Conservation (phyloP, 2,888 invertebrate species). For the Gisinianus flammeolus region DNA sequence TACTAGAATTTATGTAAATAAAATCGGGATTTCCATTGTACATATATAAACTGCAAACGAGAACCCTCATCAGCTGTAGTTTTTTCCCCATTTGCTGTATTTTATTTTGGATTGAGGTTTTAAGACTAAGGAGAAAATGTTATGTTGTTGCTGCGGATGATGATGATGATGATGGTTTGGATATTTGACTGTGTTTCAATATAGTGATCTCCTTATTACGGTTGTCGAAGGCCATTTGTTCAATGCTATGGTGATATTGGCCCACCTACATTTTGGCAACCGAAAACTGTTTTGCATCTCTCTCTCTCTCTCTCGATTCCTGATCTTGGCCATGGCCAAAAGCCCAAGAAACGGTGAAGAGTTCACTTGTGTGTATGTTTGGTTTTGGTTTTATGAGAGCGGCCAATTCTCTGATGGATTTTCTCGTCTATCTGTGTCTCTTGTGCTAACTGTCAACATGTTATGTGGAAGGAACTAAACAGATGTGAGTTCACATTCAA, state of each 20-base stretch:
- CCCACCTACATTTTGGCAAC: slow-evolving; percentile 28
- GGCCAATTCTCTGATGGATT: not conserved
- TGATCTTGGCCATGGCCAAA: not conserved
- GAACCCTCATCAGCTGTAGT: no score
- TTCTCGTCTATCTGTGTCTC: not conserved
- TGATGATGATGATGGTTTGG: not conserved
- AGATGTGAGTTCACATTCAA: slow-evolving; percentile 6
- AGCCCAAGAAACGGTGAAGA: not conserved
- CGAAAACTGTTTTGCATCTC: not conserved
- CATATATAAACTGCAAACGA: no score
- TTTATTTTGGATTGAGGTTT: no score
- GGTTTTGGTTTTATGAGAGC: not conserved
- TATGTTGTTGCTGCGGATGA: no score
- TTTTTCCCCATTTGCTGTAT: no score
- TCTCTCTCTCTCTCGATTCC: not conserved
- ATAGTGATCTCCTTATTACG: slow-evolving; percentile 9
- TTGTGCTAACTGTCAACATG: slow-evolving; percentile 19
- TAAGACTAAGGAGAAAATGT: no score
- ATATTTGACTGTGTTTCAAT: not conserved
- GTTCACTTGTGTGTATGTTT: not conserved
- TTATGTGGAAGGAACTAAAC: slow-evolving; percentile 9
- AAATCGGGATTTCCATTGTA: no score
- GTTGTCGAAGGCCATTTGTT: slow-evolving; percentile 24
- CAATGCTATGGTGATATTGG: not conserved
- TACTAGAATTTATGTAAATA: no score